Base-by-base conservation (phyloP, 2,888 invertebrate species). In the Lycocerus yunnanus region DNA sequence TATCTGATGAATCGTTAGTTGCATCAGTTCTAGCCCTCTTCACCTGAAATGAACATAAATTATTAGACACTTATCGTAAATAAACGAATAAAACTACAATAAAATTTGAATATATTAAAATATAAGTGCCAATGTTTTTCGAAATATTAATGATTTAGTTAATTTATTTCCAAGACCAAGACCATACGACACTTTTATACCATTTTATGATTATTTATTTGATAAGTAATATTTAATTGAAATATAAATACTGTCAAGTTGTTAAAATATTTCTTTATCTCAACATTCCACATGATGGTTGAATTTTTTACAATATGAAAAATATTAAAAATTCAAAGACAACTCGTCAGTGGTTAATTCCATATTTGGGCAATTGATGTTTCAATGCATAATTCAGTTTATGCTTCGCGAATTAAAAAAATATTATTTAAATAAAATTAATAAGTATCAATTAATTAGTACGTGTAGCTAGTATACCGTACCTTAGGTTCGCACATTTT, bases 21-120 rank as follows among this genome's bases (percentile, higher is more conserved):
- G 91, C 88, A 84, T 93, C 93, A 81, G 90, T 90, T 88, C 92
- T 89, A 81, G 91, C 89, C 87, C 93, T 90, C 88, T 93, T 93
- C 87, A 92, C 92, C 93, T 93, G 90, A 63, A 63, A 63, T 9
- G 10, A 63, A 43, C 43, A 43, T 43, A 43, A 43, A 43, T 43
- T 43, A 8, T 43, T 43, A 43, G 43, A 43, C 43, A 43, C n/a
- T 43, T 43, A 43, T 43, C 43, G 43, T 43, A 43, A 43, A 43
- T 43, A 43, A 43, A 43, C 15, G 61, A 6, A 15, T 61, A 15
- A 18, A 61, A 61, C 15, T 16, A 61, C 61, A 61, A 61, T 61
- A 61, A 61, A 61, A 16, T 61, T 16, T 15, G 61, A 61, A 61
- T 61, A 61, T 61, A 16, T 61, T 61, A 61, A 16, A 61, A 61